Conservation (phyloP, 1,140 invertebrate species). For the Drosophila insularis region DNA sequence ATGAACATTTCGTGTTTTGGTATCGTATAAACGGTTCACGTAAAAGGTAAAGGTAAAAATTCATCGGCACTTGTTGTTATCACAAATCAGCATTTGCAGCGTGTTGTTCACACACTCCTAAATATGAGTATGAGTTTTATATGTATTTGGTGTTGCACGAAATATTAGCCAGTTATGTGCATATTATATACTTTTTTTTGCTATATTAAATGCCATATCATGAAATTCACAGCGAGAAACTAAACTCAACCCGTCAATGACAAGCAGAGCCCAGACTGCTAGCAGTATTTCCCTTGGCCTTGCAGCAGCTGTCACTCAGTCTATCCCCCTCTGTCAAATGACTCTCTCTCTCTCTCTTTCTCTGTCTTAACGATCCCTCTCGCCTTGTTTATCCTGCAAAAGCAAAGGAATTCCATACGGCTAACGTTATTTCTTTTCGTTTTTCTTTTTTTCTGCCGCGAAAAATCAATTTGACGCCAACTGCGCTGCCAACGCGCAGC, state of each 20-base stretch:
- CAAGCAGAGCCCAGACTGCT: conserved; percentile 1
- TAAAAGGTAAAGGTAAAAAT: neutral
- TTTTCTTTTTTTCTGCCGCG: conserved; percentile 53
- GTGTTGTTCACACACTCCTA: conserved; percentile 6
- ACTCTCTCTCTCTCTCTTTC: conserved; percentile 1
- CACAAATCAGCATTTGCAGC: conserved; percentile 33
- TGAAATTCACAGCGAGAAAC: neutral
- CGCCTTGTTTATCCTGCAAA: conserved; percentile 48
- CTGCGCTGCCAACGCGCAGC: conserved; percentile 70
- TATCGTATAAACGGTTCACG: neutral
- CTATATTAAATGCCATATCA: neutral
- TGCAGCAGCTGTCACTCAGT: conserved; percentile 26
- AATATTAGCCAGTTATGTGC: neutral
- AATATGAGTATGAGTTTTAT: neutral
- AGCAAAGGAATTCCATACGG: conserved; percentile 40
- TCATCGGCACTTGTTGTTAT: conserved; percentile 60
- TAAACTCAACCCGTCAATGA: neutral
- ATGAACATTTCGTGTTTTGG: neutral
- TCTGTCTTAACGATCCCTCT: neutral
- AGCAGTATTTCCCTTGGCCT: conserved; percentile 45
- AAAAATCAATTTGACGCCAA: conserved; percentile 72
- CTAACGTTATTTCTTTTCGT: conserved; percentile 30
- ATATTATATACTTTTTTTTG: neutral
- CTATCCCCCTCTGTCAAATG: conserved; percentile 8
- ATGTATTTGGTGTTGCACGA: conserved; percentile 24